A percentile compares a stretch with the other conserved stretches of the same genome.
phyloP scores from a whole-genome alignment of 2,888 invertebrate genomes.

The Melolontha melolontha region DNA sequence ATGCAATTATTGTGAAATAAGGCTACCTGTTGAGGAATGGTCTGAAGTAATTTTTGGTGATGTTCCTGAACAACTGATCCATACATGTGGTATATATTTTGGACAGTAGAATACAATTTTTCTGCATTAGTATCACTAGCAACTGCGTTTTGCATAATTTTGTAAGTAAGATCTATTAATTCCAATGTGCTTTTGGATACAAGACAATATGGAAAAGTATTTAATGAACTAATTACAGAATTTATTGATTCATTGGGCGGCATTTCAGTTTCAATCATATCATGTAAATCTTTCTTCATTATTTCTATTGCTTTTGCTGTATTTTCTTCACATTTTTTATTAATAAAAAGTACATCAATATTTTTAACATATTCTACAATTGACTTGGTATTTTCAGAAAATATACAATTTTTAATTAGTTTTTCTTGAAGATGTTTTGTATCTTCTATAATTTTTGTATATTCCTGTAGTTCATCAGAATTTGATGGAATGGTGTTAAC shows the following conservation, averaged over 20 bases:
- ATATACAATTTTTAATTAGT: conserved; percentile 72
- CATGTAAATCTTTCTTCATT: conserved; percentile 85
- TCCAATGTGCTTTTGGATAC: conserved; percentile 75
- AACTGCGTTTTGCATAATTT: conserved; percentile 74
- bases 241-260: conserved; percentile 56
- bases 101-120: conserved; percentile 76
- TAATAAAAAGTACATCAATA: conserved; percentile 81
- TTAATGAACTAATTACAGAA: conserved; percentile 53
- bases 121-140: conserved; percentile 73
- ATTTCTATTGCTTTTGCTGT: conserved; percentile 76
- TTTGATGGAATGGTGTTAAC: conserved; percentile 82
- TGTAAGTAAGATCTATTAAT: conserved; percentile 73
- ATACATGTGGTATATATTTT: conserved; percentile 82
- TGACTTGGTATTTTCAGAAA: conserved; percentile 69
- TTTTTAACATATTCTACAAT: conserved; percentile 79
- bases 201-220: conserved; percentile 69
- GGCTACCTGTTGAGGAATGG: conserved; percentile 89
- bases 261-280: conserved; percentile 71
- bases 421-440: conserved; percentile 76
- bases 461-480: conserved; percentile 76
- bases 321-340: conserved; percentile 80
- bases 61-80: conserved; percentile 81
- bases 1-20: conserved; percentile 93
- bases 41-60: conserved; percentile 83
- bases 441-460: conserved; percentile 71